Evolutionary conservation across 1,140 invertebrate genomes (phyloP).

Genomic region (Drosophila cardini): DNA sequence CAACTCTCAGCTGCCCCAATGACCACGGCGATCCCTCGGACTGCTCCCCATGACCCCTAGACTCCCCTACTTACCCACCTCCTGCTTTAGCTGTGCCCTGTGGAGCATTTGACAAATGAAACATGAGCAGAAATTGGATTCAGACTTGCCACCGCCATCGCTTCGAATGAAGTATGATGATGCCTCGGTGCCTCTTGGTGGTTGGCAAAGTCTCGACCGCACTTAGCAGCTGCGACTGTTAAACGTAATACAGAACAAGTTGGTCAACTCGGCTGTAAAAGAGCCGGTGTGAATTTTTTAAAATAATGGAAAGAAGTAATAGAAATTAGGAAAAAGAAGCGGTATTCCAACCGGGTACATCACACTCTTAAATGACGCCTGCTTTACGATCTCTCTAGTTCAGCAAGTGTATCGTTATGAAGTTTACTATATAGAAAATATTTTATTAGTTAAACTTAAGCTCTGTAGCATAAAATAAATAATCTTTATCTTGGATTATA

Average conservation of each 20-base stretch:
- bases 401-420: no score
- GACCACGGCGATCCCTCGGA: neutral
- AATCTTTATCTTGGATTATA: no score
- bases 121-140: conserved; percentile 67
- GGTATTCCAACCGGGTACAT: no score
- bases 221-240: conserved; percentile 40
- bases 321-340: no score
- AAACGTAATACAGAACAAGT: conserved; percentile 7
- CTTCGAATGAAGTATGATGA: conserved; percentile 46
- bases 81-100: neutral
- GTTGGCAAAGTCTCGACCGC: conserved; percentile 41
- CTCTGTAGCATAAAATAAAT: no score
- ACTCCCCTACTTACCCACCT: no score
- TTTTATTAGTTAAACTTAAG: no score
- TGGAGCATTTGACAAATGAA: conserved; percentile 76
- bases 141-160: conserved; percentile 44
- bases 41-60: neutral
- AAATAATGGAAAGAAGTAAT: no score
- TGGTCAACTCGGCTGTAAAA: no score
- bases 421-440: no score
- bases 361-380: no score
- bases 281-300: neutral
- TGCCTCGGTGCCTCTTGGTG: conserved; percentile 7
- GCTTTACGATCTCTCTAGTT: no score
- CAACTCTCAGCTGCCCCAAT: conserved; percentile 30